Evolutionary conservation across 2,113 vertebrate species (phyloP).

Genomic region (Cyrtonyx montezumae): DNA sequence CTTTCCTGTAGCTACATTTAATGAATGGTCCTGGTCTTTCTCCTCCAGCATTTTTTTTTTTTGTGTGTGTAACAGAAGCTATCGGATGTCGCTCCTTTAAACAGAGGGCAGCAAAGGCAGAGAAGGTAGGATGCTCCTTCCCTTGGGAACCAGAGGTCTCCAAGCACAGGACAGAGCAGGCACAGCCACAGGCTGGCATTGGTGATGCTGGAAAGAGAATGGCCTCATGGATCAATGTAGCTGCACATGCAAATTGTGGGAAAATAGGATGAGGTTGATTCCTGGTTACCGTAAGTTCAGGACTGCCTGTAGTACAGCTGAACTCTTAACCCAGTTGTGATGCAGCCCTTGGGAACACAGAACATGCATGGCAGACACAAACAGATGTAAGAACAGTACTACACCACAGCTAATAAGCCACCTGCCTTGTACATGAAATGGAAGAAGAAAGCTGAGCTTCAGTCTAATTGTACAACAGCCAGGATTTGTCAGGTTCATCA

Average conservation of each 20-base stretch:
- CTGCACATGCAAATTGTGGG: not conserved
- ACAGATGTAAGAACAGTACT: not conserved
- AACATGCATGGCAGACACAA: not conserved
- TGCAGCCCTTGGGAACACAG: not conserved
- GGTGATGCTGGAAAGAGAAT: not conserved
- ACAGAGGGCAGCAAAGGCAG: not conserved
- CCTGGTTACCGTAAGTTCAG: not conserved
- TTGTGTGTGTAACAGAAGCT: accelerated
- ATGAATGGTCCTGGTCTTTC: not conserved
- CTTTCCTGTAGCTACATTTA: not conserved
- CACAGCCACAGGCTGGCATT: not conserved
- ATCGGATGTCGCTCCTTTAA: accelerated
- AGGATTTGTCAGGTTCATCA: not conserved
- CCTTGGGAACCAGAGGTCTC: not conserved
- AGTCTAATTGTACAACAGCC: not conserved
- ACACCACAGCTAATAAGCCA: not conserved
- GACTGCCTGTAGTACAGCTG: not conserved
- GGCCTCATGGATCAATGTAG: accelerated
- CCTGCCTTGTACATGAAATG: not conserved
- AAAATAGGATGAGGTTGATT: accelerated
- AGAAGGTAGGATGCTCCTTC: not conserved
- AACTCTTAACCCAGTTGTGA: not conserved
- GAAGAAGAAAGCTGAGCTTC: not conserved
- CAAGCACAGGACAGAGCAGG: accelerated
- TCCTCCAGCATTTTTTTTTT: not conserved